phyloP scores from a whole-genome alignment of 2,113 vertebrate species.

The Clarias magur region DNA sequence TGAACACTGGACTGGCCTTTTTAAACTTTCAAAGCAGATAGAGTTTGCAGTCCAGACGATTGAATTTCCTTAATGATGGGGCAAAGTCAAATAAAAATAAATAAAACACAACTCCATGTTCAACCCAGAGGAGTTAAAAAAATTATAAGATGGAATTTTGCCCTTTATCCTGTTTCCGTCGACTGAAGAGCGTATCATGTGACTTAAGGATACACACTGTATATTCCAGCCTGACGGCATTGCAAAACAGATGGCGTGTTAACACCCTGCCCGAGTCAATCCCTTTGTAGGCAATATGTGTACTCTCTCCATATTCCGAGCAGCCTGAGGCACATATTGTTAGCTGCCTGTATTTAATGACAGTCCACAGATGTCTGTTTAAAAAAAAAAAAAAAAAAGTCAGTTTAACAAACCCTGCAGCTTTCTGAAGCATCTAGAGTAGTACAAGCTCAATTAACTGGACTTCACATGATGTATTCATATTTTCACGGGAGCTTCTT shows the following conservation, averaged over 20 bases:
- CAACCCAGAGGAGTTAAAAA: conserved; percentile 42
- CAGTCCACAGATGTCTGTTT: background rate
- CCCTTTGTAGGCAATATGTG: background rate
- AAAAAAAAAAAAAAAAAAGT: background rate
- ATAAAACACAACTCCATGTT: background rate
- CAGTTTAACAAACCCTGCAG: background rate
- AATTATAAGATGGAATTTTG: conserved; percentile 8
- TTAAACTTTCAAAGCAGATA: background rate
- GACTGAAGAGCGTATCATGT: background rate
- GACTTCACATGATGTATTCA: background rate
- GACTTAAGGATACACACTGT: background rate
- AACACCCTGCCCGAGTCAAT: background rate
- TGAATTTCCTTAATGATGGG: background rate
- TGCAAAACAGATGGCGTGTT: background rate
- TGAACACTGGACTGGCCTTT: background rate
- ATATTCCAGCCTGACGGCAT: background rate
- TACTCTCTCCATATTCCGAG: conserved; percentile 3
- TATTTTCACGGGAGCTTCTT: background rate
- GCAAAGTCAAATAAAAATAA: background rate
- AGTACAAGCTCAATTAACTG: background rate
- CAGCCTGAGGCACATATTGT: conserved; percentile 21
- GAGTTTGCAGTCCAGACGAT: background rate
- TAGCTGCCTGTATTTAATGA: background rate
- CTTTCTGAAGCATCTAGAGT: background rate
- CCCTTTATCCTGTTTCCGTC: background rate